Evolutionary conservation across 2,888 invertebrate species (phyloP).

Genomic region (Erebia palarica): DNA sequence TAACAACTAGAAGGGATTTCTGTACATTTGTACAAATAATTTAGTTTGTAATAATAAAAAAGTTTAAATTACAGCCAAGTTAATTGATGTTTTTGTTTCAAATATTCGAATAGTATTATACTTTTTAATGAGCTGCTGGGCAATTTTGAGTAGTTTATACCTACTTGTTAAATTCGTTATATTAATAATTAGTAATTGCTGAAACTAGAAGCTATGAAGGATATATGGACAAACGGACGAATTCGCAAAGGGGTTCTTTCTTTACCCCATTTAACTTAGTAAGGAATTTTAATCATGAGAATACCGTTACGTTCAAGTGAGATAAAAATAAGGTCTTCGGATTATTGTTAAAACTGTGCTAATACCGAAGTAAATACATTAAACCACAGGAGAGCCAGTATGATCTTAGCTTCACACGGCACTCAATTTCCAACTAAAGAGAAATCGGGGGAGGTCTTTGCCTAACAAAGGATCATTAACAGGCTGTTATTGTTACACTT

Average conservation of each 20-base stretch:
- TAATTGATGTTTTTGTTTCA: too few species aligned
- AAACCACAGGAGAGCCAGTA: constrained; percentile 16
- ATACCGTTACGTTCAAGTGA: too few species aligned
- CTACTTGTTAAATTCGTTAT: too few species aligned
- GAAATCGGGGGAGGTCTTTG: constrained; percentile 15
- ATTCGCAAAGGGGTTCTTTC: too few species aligned
- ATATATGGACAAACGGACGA: too few species aligned
- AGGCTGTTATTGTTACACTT: constrained; percentile 13
- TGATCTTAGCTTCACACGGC: background rate
- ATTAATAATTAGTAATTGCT: too few species aligned
- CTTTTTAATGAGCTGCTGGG: too few species aligned
- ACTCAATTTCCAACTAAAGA: constrained; percentile 5
- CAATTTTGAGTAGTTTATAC: too few species aligned
- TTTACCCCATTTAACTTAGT: too few species aligned
- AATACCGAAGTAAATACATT: background rate
- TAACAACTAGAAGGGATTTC: background rate
- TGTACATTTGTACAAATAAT: background rate
- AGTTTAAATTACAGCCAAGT: background rate
- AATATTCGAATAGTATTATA: too few species aligned
- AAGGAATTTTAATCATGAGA: too few species aligned
- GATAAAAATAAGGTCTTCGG: background rate
- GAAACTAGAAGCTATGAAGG: too few species aligned
- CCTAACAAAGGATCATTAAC: constrained; percentile 16
- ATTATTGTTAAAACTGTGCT: background rate
- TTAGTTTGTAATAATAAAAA: background rate